phyloP scores from a whole-genome alignment of 2,888 invertebrate genomes.

The Galerucella pusilla region DNA sequence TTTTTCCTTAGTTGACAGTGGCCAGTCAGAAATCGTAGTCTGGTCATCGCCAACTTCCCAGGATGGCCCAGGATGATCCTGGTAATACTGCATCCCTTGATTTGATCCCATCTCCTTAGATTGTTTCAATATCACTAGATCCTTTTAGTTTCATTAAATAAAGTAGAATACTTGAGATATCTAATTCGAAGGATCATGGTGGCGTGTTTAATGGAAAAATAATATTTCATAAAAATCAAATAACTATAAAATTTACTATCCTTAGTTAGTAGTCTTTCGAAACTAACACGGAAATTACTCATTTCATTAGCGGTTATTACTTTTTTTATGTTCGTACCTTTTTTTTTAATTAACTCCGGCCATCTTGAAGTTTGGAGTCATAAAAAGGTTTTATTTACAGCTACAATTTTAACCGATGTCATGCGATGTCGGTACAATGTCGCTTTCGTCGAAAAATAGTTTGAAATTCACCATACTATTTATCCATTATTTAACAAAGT shows the following conservation, averaged over 20 bases:
- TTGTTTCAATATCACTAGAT: too few relatives aligned
- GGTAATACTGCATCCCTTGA: too few relatives aligned
- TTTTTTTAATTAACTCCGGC: constrained; percentile 2
- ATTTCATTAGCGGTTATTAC: constrained; percentile 1
- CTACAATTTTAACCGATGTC: background rate
- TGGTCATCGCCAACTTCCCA: too few relatives aligned
- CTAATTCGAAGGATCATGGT: background rate
- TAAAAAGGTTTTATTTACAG: background rate
- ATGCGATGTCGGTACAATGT: background rate
- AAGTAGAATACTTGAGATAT: background rate
- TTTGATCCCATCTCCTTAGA: too few relatives aligned
- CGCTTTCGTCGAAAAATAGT: background rate
- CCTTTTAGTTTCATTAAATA: too few relatives aligned
- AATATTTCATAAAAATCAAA: background rate
- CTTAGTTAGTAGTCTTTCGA: background rate
- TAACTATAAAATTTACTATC: background rate
- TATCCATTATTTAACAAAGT: too few relatives aligned
- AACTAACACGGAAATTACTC: background rate
- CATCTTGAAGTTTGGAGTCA: constrained; percentile 3
- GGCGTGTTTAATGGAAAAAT: background rate
- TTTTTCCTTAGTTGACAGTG: too few relatives aligned
- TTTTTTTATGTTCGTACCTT: background rate
- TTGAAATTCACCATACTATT: background rate
- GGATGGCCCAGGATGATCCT: too few relatives aligned
- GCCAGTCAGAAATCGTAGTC: too few relatives aligned